Base-by-base conservation (phyloP, 2,113 vertebrate genomes). In the Daubentonia madagascariensis region DNA sequence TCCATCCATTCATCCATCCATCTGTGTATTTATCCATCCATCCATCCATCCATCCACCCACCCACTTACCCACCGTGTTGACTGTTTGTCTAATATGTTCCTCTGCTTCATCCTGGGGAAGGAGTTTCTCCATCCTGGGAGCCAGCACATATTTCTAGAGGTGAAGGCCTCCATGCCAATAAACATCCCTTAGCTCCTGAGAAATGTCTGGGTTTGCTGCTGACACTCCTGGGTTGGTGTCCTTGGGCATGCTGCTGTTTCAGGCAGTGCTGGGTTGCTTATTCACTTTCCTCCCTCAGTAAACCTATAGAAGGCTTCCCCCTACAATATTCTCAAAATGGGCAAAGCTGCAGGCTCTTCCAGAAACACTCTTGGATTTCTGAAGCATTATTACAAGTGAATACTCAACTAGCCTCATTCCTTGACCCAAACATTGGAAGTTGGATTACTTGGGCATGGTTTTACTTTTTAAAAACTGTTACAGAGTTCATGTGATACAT, bases 381-480 rank as follows among this genome's bases (percentile, higher is more conserved):
- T 79, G 37, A 72, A 78, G 35, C 43, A 61, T 67, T 28, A 43
- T 93, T 59, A 63, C 17, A 67, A 65, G 30, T 32, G 45, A 57
- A 52, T 72, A 81, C 50, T 79, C 72, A 59, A 1, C 63, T 4
- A 52, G 37, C 37, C 37, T 40, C 13, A 6, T 61, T 68, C 30
- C 22, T 94, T 59, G 52, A 91, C 75, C 68, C n/a, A 35, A 8
- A 88, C 32, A 48, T 68, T 67, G 40, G 67, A 40, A 54, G 11
- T 43, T 85, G 92, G 17, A 79, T 95, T 79, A 85, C 28, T 54
- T 83, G 83, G 65, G 68, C 35, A 35, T 43, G 80, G 63, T 85
- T 97, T 95, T 91, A 78, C 17, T 61, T 96, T 94, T 43, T 72
- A 14, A 88, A 83, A 95, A 63, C 89, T 52, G 8, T 80, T 90